Base-by-base conservation (phyloP, 2,113 vertebrate species). In the Perognathus longimembris region DNA sequence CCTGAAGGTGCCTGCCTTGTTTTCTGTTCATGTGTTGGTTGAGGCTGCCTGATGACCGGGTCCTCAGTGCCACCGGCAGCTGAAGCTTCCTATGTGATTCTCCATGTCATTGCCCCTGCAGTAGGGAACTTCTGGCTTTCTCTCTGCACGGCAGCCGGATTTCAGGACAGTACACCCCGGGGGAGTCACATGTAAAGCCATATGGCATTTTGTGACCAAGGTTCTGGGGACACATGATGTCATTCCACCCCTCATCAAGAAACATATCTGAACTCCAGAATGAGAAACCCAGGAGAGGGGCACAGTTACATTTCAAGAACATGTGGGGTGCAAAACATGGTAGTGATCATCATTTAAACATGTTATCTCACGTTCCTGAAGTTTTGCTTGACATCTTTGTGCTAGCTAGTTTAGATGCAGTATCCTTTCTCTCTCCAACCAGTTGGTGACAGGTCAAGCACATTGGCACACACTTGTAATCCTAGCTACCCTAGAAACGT, bases 21-120 rank as follows among this genome's bases (percentile, higher is more conserved):
- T 74, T 40, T 5, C 22, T 14, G 2, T 14, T 34, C 0, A 1
- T 63, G 59, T 66, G 11, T 22, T 1, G 3, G 7, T 14, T 21
- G 61, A 50, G 21, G 7, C 40, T 57, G 34, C 28, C 7, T 7
- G 0, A 28, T 64, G 67, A 32, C 17, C 80, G 50, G 8, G 24
- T 64, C 7, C 22, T 38, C 8, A 12, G 24, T 28, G 15, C 9
- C 21, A 34, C 40, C 4, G 4, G 34, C 32, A 69, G 5, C 40
- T 76, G 5, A 1, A 63, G 54, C 3, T 32, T 21, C 4, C 3
- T 34, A 7, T 6, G 22, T 18, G 26, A 8, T 40, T 57, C 15
- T 50, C 45, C 36, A 21, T 26, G 7, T 32, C n/a, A 20, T 24
- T 34, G 50, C 69, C n/a, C 77, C 28, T 18, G 17, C 8, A 7